Percentiles rank a stretch among this genome's conserved stretches.
Evolutionary conservation across 1,140 invertebrate species (phyloP).

Genomic region (Drosophila pruinosa): DNA sequence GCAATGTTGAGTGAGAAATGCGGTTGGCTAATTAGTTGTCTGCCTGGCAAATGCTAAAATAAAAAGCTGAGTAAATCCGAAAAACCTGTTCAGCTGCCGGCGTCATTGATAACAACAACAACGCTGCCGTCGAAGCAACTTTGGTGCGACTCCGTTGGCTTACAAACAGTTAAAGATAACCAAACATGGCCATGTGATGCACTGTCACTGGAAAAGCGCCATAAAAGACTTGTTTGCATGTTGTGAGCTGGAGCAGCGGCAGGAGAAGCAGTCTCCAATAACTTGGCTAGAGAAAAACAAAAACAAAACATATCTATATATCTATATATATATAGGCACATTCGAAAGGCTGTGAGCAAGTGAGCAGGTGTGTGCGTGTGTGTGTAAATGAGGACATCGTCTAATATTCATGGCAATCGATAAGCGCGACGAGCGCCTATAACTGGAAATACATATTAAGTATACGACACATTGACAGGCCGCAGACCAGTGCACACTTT

Average conservation of each 20-base stretch:
- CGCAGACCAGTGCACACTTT: slow-evolving; percentile 45
- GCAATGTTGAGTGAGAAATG: slow-evolving; percentile 36
- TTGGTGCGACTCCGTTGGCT: slow-evolving; percentile 40
- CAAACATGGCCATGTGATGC: slow-evolving; percentile 79
- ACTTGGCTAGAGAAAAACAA: slow-evolving; percentile 45
- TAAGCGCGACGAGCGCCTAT: slow-evolving; percentile 63
- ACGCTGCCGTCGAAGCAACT: slow-evolving; percentile 26
- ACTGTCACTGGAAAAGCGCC: slow-evolving; percentile 76
- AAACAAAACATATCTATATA: background rate
- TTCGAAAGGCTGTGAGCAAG: slow-evolving; percentile 43
- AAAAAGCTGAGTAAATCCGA: background rate
- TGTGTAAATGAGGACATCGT: slow-evolving; percentile 70
- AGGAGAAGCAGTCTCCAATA: slow-evolving; percentile 9
- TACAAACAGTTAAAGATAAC: slow-evolving; percentile 76
- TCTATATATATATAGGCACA: slow-evolving; percentile 17
- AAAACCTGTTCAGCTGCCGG: slow-evolving; percentile 55
- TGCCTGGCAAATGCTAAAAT: slow-evolving; percentile 8
- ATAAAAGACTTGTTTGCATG: slow-evolving; percentile 80
- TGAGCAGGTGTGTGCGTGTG: slow-evolving; percentile 16
- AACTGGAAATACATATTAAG: slow-evolving; percentile 76
- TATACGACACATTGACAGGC: slow-evolving; percentile 67
- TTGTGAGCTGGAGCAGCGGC: slow-evolving; percentile 33
- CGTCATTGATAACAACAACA: slow-evolving; percentile 57
- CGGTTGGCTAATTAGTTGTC: slow-evolving; percentile 56
- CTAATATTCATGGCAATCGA: slow-evolving; percentile 79